Evolutionary conservation across 2,113 vertebrate species (phyloP), one percentile per base, ranked within the genome.

Genomic region (Dicaeum eximium): DNA sequence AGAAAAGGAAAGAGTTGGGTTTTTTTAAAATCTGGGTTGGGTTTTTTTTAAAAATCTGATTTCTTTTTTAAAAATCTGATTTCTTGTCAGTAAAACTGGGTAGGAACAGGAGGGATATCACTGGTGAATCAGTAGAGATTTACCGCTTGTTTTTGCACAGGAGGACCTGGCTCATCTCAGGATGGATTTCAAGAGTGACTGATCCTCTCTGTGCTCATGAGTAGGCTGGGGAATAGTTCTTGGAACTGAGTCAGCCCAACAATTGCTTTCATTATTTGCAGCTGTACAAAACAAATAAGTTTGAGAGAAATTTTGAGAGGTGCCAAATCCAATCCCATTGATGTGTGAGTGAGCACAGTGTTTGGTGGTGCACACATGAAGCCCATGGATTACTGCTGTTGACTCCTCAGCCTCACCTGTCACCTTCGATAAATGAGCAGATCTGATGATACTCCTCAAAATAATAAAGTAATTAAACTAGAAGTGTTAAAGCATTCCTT

Each of bases 231-330:
- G 90, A 96, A 89, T 54, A 90, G 56, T 48, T 75, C 90, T 77
- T 95, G 96, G 97, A 94, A 79, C 1, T 10, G 87, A 95, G 42
- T 92, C 95, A 87, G 92, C 23, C 44, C 84, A 86, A 86, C 92
- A 85, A 85, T 22, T 72, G 86, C 85, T 93, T 94, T 94, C 92
- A 88, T 95, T 92, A 86, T 93, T 88, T 91, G 90, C 90, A 97
- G 92, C 96, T 96, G 94, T 38, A 81, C 80, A 64, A 89, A 95
- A 84, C 94, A 96, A 95, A 48, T 73, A 67, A 57, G 40, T 89
- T 80, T 19, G 50, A 61, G 87, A 66, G 91, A 89, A 93, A 75
- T 62, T 35, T 3, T 38, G 40, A 85, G 89, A 86, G 75, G 78
- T 92, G 91, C 91, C 93, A 89, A 44, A 60, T 50, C 2, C 69